A percentile compares a stretch with the other conserved stretches of the same genome.
phyloP scores from a whole-genome alignment of 2,888 invertebrate species.

The Synanthedon andrenaeformis region DNA sequence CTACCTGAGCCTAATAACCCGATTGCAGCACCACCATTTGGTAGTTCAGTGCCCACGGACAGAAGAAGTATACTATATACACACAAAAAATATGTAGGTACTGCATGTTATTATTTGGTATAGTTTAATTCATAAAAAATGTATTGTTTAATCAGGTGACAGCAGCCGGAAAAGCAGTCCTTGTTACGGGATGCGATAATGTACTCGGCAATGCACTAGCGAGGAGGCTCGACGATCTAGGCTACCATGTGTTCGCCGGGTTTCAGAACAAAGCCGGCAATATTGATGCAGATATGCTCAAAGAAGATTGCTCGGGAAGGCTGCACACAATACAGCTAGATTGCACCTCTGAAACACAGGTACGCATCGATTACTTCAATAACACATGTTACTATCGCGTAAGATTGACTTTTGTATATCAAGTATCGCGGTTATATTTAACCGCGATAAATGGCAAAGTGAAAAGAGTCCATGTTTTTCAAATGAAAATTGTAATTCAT shows the following conservation, averaged over 20 bases:
- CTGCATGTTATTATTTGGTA: too few species aligned
- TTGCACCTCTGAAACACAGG: slow-evolving; percentile 81
- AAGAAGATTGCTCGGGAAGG: slow-evolving; percentile 82
- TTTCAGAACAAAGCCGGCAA: slow-evolving; percentile 77
- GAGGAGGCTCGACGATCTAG: slow-evolving; percentile 83
- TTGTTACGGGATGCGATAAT: slow-evolving; percentile 87
- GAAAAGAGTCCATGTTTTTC: too few species aligned
- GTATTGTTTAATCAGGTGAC: slow-evolving; percentile 71
- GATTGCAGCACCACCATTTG: too few species aligned
- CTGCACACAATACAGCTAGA: slow-evolving; percentile 82
- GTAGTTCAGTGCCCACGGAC: too few species aligned
- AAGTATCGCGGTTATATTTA: too few species aligned
- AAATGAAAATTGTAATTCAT: too few species aligned
- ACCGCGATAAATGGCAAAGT: too few species aligned
- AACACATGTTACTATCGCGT: not conserved
- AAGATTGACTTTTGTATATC: too few species aligned
- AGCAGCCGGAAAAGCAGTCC: slow-evolving; percentile 84
- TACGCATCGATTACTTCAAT: slow-evolving; percentile 15
- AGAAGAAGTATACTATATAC: too few species aligned
- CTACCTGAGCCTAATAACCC: too few species aligned
- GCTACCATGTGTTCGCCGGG: slow-evolving; percentile 90
- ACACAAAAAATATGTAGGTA: too few species aligned
- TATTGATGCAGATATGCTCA: slow-evolving; percentile 79
- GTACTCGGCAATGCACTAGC: slow-evolving; percentile 80
- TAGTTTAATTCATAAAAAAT: too few species aligned